A percentile compares a stretch with the other conserved stretches of the same genome.
These are phyloP conservation scores for Magallana angulata DNA, from an alignment of 1,140 invertebrate genomes.

Conservation along the genomic window DNA sequence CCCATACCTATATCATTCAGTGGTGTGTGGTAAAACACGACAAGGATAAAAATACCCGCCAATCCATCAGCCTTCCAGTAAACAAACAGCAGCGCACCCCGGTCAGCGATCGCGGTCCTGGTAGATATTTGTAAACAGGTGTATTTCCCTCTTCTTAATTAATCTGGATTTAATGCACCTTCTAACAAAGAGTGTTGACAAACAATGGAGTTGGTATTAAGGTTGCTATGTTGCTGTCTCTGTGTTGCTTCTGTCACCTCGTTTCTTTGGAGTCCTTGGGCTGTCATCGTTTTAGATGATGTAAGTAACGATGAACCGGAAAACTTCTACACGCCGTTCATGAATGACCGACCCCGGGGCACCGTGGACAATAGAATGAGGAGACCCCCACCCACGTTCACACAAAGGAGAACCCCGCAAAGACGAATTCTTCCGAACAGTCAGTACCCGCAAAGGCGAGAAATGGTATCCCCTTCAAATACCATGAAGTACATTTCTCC, in stretches of 20 bases:
- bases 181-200: too few relatives aligned
- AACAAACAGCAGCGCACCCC: background rate
- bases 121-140: conserved; percentile 17
- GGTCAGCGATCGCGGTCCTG: background rate
- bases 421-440: background rate
- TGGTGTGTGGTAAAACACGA: background rate
- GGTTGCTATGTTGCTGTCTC: background rate
- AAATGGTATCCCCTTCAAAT: background rate
- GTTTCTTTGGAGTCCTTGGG: background rate
- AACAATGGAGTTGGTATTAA: background rate
- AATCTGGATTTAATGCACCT: background rate
- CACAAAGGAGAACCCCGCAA: background rate
- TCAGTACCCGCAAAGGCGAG: background rate
- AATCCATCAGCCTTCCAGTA: background rate
- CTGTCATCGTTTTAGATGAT: conserved; percentile 7
- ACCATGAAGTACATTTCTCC: background rate
- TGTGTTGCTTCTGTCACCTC: background rate
- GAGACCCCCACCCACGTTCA: background rate
- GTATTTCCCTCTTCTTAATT: background rate
- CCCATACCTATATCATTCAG: background rate
- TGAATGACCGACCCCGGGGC: background rate
- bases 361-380: background rate
- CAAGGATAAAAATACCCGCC: conserved; percentile 10
- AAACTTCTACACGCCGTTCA: background rate
- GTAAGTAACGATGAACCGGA: background rate